A percentile compares a stretch with the other conserved stretches of the same genome.
These are phyloP conservation scores for Exocentrus adspersus DNA, from an alignment of 2,888 invertebrate species.

Conservation along the genomic window DNA sequence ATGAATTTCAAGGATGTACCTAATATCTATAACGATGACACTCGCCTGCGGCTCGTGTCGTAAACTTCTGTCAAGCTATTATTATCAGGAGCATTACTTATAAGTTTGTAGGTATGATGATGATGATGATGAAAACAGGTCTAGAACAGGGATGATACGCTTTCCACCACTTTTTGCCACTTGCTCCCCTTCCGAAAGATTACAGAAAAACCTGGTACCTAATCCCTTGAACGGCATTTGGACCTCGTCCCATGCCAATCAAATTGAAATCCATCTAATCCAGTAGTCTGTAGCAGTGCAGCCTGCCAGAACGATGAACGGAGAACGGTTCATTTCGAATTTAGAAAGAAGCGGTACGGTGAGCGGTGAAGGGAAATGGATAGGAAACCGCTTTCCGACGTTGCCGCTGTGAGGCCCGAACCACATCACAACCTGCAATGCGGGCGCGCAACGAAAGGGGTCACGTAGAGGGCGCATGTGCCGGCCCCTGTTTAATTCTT, in stretches of 20 bases:
- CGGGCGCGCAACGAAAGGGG: slow-evolving; percentile 14
- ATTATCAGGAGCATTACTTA: too few relatives aligned
- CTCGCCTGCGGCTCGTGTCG: too few relatives aligned
- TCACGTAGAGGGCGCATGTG: slow-evolving; percentile 31
- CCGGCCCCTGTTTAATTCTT: slow-evolving; percentile 14
- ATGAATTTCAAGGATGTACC: too few relatives aligned
- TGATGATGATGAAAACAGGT: too few relatives aligned
- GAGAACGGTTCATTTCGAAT: too few relatives aligned
- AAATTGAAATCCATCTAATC: background rate
- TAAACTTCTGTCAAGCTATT: too few relatives aligned
- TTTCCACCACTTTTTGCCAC: slow-evolving; percentile 14
- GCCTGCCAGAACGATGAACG: slow-evolving; percentile 12
- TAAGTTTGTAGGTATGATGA: too few relatives aligned
- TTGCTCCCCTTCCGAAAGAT: slow-evolving; percentile 14
- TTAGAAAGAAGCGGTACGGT: slow-evolving; percentile 14
- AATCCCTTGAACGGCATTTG: slow-evolving; percentile 31
- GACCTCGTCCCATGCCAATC: slow-evolving; percentile 37
- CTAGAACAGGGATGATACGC: too few relatives aligned
- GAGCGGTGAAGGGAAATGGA: slow-evolving; percentile 22
- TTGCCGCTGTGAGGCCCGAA: slow-evolving; percentile 33
- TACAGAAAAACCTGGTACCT: slow-evolving; percentile 20
- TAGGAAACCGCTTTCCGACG: slow-evolving; percentile 35
- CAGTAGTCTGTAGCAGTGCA: background rate
- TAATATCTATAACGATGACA: too few relatives aligned
- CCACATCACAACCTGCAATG: slow-evolving; percentile 23